Percentiles rank a stretch among this genome's conserved stretches.
Evolutionary conservation across 2,888 invertebrate genomes (phyloP).

Genomic region (Barypeithes pellucidus): DNA sequence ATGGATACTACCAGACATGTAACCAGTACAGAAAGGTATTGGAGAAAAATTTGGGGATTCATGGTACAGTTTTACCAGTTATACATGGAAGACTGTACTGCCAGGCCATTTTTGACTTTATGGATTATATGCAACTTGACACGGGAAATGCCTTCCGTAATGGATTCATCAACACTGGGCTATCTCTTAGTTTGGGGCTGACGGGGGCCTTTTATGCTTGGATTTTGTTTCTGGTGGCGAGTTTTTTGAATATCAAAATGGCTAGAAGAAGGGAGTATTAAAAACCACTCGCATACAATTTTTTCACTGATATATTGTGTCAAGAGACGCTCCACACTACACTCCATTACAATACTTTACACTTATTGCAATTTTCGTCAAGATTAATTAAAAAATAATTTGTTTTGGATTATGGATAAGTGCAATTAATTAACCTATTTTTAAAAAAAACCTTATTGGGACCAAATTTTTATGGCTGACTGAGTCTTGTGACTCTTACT

Average conservation of each 20-base stretch:
- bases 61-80: constrained; percentile 75
- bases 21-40: constrained; percentile 81
- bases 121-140: constrained; percentile 87
- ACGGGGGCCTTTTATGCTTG: constrained; percentile 72
- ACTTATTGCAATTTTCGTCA: too few relatives aligned
- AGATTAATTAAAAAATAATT: too few relatives aligned
- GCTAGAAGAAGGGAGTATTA: constrained; percentile 48
- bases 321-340: too few relatives aligned
- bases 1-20: constrained; percentile 85
- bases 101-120: constrained; percentile 84
- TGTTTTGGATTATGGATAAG: too few relatives aligned
- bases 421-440: too few relatives aligned
- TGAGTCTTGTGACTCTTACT: background rate
- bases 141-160: constrained; percentile 76
- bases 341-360: too few relatives aligned
- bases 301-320: too few relatives aligned
- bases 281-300: too few relatives aligned
- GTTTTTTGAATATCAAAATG: constrained; percentile 65
- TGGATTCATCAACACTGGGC: constrained; percentile 82
- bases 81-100: constrained; percentile 81
- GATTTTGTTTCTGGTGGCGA: constrained; percentile 62
- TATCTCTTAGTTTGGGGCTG: constrained; percentile 79
- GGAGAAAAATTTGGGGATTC: constrained; percentile 74
- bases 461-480: background rate
- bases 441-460: background rate